Evolutionary conservation across 2,797 vertebrate species (phyloP).

Genomic region (Antennarius maculatus): DNA sequence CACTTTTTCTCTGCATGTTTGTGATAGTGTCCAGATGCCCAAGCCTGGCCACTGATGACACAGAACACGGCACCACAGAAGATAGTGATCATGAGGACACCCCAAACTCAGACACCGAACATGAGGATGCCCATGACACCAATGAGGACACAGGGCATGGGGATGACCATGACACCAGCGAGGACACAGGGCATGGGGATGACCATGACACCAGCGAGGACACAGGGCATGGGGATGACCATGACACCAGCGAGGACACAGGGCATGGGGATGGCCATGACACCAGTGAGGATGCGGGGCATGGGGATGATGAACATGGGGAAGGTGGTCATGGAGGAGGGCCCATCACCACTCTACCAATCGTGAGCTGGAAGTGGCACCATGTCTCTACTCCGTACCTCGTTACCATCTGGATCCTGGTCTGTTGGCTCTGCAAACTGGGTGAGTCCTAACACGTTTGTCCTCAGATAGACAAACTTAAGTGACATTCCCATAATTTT

Average conservation of each 20-base stretch:
- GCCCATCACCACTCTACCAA: conserved; percentile 77
- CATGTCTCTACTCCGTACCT: conserved; percentile 90
- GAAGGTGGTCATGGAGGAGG: not conserved
- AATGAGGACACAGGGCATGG: not conserved
- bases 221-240: not conserved
- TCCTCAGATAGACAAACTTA: too few species aligned
- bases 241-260: too few species aligned
- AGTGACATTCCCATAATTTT: not conserved
- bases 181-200: too few species aligned
- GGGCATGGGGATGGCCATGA: too few species aligned
- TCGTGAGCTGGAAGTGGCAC: conserved; percentile 91
- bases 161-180: too few species aligned
- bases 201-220: not conserved
- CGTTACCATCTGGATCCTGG: conserved; percentile 92
- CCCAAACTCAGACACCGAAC: not conserved
- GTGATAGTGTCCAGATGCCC: conserved; percentile 38
- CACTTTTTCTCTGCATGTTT: conserved; percentile 49
- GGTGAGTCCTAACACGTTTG: conserved; percentile 78
- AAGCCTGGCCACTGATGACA: conserved; percentile 2
- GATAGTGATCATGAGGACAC: not conserved
- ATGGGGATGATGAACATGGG: not conserved
- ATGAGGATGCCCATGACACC: not conserved
- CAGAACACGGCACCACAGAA: accelerated
- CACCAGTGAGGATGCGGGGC: too few species aligned
- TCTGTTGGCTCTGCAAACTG: conserved; percentile 94